Base-by-base conservation (phyloP, 2,888 invertebrate species). In the Amblyjoppa proteus region DNA sequence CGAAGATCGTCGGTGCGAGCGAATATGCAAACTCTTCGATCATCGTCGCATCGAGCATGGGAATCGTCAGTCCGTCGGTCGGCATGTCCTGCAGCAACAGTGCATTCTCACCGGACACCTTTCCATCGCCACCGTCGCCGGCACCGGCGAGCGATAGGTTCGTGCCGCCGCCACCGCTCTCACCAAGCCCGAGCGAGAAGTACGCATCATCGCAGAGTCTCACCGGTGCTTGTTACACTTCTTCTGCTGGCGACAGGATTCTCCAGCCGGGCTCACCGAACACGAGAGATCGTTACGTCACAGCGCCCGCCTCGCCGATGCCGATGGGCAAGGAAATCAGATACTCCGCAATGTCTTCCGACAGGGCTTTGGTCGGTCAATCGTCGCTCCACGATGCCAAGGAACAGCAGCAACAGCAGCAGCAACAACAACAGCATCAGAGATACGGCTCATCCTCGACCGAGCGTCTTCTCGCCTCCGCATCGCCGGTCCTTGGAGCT, bases 141-240 rank as follows among this genome's bases (percentile, higher is more conserved):
- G 95, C 95, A 80, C 95, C 95, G 25, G 94, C 95, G 53, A 94
- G 94, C 91, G 95, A 95, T 89, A 93, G 95, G 71, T 95, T 95
- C 91, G 96, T 96, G 89, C 96, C 96, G 74, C 95, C 95, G 90
- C 96, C 96, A 90, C 96, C 96, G 92, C 94, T 96, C 90, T 96
- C 96, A 91, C 96, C 96, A 93, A 95, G 95, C 81, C 94, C 93
- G 87, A 94, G 96, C 89, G 94, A 94, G 86, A 93, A 94, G 88
- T 93, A 93, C 82, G 91, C 92, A 83, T 93, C 93, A 45, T 91
- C 91, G 61, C 93, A 92, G 84, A 93, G 93, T 82, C 89, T 94
- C 89, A 90, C 91, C 90, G 91, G 91, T 88, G 93, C 92, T 87
- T 83, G 89, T 87, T 84, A 84, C 87, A 71, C 88, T 83, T 82